Conservation (phyloP, 2,888 invertebrate species). For the Arge pagana region DNA sequence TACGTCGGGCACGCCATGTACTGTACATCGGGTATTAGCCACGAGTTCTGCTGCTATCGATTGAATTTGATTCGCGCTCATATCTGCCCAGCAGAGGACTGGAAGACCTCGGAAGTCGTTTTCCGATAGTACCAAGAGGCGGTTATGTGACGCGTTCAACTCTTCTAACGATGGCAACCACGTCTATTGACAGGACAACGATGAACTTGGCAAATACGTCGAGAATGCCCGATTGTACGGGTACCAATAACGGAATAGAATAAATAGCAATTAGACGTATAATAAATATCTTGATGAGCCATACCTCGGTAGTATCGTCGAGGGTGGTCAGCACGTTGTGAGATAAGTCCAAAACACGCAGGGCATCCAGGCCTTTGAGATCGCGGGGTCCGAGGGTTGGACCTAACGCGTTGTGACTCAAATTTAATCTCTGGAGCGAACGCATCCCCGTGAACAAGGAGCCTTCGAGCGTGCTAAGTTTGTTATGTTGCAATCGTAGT, state of each 20-base stretch:
- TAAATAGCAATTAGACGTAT: not conserved
- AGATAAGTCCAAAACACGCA: conserved; percentile 77
- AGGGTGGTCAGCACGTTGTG: conserved; percentile 76
- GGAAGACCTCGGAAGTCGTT: conserved; percentile 84
- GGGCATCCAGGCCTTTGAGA: conserved; percentile 75
- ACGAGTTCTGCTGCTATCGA: conserved; percentile 76
- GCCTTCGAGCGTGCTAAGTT: conserved; percentile 71
- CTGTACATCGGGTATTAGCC: conserved; percentile 78
- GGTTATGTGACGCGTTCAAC: conserved; percentile 77
- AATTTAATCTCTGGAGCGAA: conserved; percentile 72
- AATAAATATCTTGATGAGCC: too few species aligned
- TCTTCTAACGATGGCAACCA: conserved; percentile 77
- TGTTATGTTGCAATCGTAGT: conserved; percentile 75
- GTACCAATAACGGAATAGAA: not conserved
- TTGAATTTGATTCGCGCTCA: conserved; percentile 77
- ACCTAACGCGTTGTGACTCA: conserved; percentile 74
- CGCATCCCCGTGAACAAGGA: conserved; percentile 74
- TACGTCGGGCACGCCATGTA: conserved; percentile 77
- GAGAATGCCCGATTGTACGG: too few species aligned
- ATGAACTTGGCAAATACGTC: too few species aligned
- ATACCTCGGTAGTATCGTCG: conserved; percentile 84
- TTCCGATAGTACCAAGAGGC: conserved; percentile 70
- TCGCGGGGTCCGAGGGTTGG: conserved; percentile 77
- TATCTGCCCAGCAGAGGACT: conserved; percentile 78
- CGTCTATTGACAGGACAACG: conserved; percentile 73